A percentile compares a stretch with the other conserved stretches of the same genome.
Evolutionary conservation across 2,797 vertebrate genomes (phyloP).

Genomic region (Pantherophis alleghaniensis): DNA sequence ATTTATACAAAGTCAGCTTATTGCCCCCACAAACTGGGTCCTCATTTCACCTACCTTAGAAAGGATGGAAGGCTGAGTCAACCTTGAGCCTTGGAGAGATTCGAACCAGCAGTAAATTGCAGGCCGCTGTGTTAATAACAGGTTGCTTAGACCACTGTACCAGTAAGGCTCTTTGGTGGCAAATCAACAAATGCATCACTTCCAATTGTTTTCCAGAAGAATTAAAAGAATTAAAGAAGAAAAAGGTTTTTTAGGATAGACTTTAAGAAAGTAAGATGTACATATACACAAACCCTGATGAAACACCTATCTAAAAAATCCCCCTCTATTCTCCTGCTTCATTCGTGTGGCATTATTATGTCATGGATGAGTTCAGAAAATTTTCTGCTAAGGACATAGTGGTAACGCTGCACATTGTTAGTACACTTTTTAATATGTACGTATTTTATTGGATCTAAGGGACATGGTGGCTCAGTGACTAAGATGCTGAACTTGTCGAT

Average conservation of each 20-base stretch:
- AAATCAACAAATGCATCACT: not conserved
- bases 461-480: too few relatives aligned
- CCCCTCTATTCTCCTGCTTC: not conserved
- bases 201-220: not conserved
- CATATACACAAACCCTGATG: too few relatives aligned
- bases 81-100: too few relatives aligned
- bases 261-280: not conserved
- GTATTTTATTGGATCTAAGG: not conserved
- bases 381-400: not conserved
- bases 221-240: not conserved
- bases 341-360: not conserved
- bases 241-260: not conserved
- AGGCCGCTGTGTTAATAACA: too few relatives aligned
- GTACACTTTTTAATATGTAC: not conserved
- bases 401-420: not conserved
- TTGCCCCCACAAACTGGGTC: too few relatives aligned
- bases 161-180: not conserved
- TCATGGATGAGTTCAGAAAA: not conserved
- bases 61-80: too few relatives aligned
- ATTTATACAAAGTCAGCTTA: too few relatives aligned
- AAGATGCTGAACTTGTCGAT: too few relatives aligned
- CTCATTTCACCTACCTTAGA: too few relatives aligned
- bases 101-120: too few relatives aligned
- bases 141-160: too few relatives aligned
- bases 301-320: too few relatives aligned